Conservation (phyloP, 2,888 invertebrate species). For the Drosophila borealis region DNA sequence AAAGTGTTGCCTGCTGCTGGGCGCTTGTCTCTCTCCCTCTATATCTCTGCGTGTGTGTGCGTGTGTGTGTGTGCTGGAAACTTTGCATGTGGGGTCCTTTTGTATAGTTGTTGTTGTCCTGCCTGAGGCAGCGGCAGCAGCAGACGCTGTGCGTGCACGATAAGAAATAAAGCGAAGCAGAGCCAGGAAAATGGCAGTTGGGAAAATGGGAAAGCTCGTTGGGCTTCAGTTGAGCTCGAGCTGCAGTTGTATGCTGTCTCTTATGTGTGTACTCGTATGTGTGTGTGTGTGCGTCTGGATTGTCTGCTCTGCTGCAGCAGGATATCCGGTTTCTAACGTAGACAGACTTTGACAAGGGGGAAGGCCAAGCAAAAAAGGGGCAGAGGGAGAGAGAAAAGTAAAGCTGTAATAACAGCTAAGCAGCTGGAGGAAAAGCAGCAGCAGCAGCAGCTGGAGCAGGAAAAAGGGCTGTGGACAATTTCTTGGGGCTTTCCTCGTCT, state of each 20-base stretch:
- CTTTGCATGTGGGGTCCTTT: conserved; percentile 70
- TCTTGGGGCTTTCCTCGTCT: background rate
- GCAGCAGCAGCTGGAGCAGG: background rate
- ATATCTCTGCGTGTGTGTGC: background rate
- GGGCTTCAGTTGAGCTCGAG: conserved; percentile 43
- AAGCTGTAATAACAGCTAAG: conserved; percentile 14
- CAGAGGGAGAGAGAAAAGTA: background rate
- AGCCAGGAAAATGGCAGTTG: conserved; percentile 20
- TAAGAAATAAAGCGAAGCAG: conserved; percentile 56
- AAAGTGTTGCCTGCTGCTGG: conserved; percentile 53
- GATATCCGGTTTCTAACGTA: conserved; percentile 73
- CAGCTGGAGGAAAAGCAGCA: conserved; percentile 2
- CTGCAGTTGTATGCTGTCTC: conserved; percentile 40
- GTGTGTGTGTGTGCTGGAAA: conserved; percentile 36
- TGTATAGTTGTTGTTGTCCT: conserved; percentile 24
- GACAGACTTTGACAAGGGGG: conserved; percentile 47
- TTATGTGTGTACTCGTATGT: background rate
- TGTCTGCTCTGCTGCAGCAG: conserved; percentile 69
- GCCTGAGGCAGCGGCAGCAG: conserved; percentile 28
- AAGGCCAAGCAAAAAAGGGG: background rate
- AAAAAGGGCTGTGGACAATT: conserved; percentile 4
- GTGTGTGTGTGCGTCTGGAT: conserved; percentile 25
- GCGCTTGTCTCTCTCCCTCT: conserved; percentile 12
- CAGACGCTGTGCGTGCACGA: conserved; percentile 70
- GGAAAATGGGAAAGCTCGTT: conserved; percentile 20